These are phyloP conservation scores for Mastacembelus armatus DNA, from an alignment of 2,797 vertebrate species.

Conservation along the genomic window DNA sequence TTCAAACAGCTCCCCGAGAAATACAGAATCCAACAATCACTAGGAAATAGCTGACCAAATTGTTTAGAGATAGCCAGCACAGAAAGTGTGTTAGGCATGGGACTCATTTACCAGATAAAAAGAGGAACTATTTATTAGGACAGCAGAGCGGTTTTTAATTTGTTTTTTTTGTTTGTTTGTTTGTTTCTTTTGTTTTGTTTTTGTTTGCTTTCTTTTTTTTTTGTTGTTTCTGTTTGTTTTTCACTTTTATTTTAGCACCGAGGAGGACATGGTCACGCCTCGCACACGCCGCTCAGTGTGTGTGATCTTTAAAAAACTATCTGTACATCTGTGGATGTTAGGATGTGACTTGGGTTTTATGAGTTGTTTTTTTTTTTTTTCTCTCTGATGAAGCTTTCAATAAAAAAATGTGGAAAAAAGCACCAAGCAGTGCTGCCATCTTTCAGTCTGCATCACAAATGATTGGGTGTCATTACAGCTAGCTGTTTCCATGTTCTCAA, in stretches of 20 bases:
- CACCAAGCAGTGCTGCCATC: conserved; percentile 38
- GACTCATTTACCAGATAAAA: conserved; percentile 52
- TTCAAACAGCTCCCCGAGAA: conserved; percentile 66
- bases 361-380: conserved; percentile 81
- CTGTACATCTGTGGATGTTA: conserved; percentile 98
- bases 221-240: conserved; percentile 36
- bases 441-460: conserved; percentile 51
- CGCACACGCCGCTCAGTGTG: conserved; percentile 76
- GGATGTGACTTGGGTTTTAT: conserved; percentile 93
- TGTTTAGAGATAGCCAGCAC: conserved; percentile 47
- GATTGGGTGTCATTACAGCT: conserved; percentile 35
- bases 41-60: conserved; percentile 67
- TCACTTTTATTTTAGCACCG: conserved; percentile 69
- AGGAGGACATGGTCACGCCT: conserved; percentile 77
- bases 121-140: conserved; percentile 78
- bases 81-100: conserved; percentile 47
- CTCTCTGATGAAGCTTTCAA: conserved; percentile 99
- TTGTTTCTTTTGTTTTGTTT: conserved; percentile 44
- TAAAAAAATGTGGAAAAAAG: conserved; percentile 88
- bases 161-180: conserved; percentile 29
- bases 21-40: conserved; percentile 55
- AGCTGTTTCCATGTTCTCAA: conserved; percentile 41
- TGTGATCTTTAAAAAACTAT: conserved; percentile 85
- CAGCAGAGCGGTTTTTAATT: conserved; percentile 78
- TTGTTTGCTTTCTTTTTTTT: conserved; percentile 40